phyloP scores from a whole-genome alignment of 2,888 invertebrate genomes.

The Andrena minutula region DNA sequence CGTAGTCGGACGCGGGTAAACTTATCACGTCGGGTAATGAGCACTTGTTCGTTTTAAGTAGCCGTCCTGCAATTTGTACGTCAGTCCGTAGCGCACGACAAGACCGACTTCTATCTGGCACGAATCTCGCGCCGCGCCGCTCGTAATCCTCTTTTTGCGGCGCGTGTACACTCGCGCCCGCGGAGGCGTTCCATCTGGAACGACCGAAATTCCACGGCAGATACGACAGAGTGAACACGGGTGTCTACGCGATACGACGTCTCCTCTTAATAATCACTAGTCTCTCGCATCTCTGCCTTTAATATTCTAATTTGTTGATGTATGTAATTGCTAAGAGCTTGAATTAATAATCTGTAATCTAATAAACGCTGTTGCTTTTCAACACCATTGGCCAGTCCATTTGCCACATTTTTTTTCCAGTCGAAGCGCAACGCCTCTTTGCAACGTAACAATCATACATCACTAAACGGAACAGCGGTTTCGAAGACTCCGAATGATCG shows the following conservation, averaged over 20 bases:
- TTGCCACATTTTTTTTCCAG: too few species aligned
- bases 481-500: conserved; percentile 30
- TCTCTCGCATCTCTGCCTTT: too few species aligned
- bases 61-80: conserved; percentile 64
- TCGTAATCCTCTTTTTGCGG: conserved; percentile 52
- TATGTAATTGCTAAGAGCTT: too few species aligned
- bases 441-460: neutral
- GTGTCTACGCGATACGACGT: neutral
- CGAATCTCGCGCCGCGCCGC: conserved; percentile 53
- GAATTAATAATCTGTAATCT: too few species aligned
- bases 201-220: conserved; percentile 54
- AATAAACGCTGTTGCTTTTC: too few species aligned
- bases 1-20: conserved; percentile 42
- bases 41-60: conserved; percentile 64
- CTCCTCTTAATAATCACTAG: conserved; percentile 5
- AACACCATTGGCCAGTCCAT: too few species aligned
- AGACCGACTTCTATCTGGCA: conserved; percentile 59
- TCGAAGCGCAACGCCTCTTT: neutral
- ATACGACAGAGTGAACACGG: neutral
- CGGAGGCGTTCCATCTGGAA: conserved; percentile 21
- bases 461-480: conserved; percentile 2
- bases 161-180: conserved; percentile 32
- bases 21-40: conserved; percentile 58
- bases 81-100: conserved; percentile 52
- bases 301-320: too few species aligned